These are phyloP conservation scores for Antheraea pernyi DNA, from an alignment of 1,140 invertebrate genomes.

Conservation along the genomic window DNA sequence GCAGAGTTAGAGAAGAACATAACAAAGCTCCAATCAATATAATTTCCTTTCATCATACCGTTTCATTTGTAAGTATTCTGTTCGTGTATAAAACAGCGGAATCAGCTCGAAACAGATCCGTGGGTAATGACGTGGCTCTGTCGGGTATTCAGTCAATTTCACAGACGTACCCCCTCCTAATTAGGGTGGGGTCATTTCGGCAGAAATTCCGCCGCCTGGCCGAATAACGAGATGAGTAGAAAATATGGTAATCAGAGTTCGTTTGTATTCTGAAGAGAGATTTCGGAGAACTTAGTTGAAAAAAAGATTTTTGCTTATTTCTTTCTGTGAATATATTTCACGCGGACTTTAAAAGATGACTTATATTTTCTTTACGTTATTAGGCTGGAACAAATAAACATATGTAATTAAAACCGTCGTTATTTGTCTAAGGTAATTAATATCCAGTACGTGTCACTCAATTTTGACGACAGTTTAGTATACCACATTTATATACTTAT, in stretches of 20 bases:
- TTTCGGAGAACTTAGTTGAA: not conserved
- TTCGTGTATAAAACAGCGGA: constrained; percentile 13
- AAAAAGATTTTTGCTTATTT: not conserved
- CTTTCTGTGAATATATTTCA: not conserved
- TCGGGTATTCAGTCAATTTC: constrained; percentile 27
- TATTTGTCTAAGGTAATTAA: too few relatives aligned
- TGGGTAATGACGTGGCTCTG: constrained; percentile 20
- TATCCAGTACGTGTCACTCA: too few relatives aligned
- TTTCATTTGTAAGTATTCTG: too few relatives aligned
- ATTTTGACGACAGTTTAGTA: too few relatives aligned
- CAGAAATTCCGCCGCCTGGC: not conserved
- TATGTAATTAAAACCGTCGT: too few relatives aligned
- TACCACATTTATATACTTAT: too few relatives aligned
- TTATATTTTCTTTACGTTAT: too few relatives aligned
- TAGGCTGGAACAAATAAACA: too few relatives aligned
- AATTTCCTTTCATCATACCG: too few relatives aligned
- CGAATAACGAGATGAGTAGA: constrained; percentile 1
- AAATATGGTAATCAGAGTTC: not conserved
- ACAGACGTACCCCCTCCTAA: constrained; percentile 25
- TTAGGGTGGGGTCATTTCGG: constrained; percentile 22
- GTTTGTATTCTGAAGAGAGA: not conserved
- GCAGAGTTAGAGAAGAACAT: too few relatives aligned
- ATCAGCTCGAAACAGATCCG: constrained; percentile 24
- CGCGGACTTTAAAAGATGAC: not conserved
- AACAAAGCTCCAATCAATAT: too few relatives aligned